These are phyloP conservation scores for Pangasius larnaudii DNA, from an alignment of 2,797 vertebrate genomes.

Conservation along the genomic window DNA sequence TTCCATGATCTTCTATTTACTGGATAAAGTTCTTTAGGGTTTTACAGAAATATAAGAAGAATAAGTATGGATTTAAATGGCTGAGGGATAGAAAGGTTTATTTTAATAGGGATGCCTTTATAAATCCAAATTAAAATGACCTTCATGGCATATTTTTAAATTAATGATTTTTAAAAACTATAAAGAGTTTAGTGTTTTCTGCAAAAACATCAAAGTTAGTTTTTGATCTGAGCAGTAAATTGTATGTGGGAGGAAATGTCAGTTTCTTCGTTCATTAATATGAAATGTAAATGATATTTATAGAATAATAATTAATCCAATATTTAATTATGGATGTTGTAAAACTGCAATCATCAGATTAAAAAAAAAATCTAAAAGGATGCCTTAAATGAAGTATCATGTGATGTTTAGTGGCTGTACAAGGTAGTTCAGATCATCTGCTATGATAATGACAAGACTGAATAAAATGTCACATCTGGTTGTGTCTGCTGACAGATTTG, in stretches of 20 bases:
- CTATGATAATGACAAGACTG: not conserved
- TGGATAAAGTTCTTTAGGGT: not conserved
- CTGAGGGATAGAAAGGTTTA: not conserved
- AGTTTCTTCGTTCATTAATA: not conserved
- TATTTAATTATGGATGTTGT: not conserved
- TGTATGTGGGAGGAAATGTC: not conserved
- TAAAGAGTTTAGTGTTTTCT: not conserved
- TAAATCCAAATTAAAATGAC: not conserved
- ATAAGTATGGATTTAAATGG: not conserved
- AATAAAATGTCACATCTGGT: conserved; percentile 34
- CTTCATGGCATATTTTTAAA: not conserved
- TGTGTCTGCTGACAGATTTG: conserved; percentile 82
- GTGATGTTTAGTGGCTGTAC: not conserved
- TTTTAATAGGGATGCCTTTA: not conserved
- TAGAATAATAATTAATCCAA: not conserved
- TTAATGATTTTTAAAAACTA: not conserved
- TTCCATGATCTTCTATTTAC: not conserved
- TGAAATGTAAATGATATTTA: not conserved
- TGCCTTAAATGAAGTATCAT: not conserved
- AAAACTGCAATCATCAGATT: not conserved
- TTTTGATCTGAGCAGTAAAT: not conserved
- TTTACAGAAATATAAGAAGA: not conserved
- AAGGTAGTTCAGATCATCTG: conserved; percentile 24
- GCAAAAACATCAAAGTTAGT: not conserved
- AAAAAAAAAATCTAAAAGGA: not conserved